phyloP scores from a whole-genome alignment of 2,113 vertebrate species.

The Chamaetylas fuelleborni region DNA sequence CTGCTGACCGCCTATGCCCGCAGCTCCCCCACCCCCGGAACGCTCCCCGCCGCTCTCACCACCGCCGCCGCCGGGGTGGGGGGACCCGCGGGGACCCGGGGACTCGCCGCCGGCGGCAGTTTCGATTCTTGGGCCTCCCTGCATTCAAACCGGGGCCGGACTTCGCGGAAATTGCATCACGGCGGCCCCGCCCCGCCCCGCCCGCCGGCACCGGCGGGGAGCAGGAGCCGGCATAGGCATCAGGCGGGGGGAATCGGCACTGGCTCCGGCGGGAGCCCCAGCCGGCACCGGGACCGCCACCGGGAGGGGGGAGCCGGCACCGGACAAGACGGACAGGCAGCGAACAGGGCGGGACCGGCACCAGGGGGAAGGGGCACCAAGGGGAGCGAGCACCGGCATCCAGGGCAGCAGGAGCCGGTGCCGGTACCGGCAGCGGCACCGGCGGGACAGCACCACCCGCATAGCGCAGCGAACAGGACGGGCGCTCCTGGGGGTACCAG shows the following conservation, averaged over 20 bases:
- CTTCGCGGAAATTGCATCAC: slow-evolving; percentile 64
- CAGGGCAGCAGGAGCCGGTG: not conserved
- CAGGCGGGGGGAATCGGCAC: not conserved
- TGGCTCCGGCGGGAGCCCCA: not conserved
- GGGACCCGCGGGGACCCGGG: not conserved
- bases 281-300: not conserved
- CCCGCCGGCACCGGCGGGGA: not conserved
- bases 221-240: not conserved
- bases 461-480: not conserved
- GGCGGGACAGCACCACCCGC: not conserved
- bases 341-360: not conserved
- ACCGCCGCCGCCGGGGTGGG: not conserved
- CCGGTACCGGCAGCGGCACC: not conserved
- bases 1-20: not conserved
- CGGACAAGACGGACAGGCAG: not conserved
- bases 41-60: not conserved
- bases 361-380: not conserved
- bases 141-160: slow-evolving; percentile 32
- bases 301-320: not conserved
- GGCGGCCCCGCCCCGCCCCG: slow-evolving; percentile 18
- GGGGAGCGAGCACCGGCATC: not conserved
- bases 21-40: not conserved
- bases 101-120: not conserved
- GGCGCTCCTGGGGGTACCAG: not conserved
- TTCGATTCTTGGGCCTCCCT: slow-evolving; percentile 35